A percentile compares a stretch with the other conserved stretches of the same genome.
Evolutionary conservation across 2,888 invertebrate species (phyloP).

Genomic region (Antheraea yamamai): DNA sequence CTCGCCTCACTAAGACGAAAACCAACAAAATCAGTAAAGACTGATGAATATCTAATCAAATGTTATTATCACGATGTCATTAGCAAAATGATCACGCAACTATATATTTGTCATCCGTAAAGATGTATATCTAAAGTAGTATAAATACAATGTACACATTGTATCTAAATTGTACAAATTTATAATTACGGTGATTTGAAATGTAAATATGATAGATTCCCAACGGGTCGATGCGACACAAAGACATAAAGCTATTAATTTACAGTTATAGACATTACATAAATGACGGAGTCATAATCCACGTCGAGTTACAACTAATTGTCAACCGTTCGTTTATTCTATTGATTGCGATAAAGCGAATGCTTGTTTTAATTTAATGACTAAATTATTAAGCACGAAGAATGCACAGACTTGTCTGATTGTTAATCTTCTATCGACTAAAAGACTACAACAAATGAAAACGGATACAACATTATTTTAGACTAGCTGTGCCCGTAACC

Average conservation of each 20-base stretch:
- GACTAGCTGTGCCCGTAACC: too few relatives aligned
- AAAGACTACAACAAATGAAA: too few relatives aligned
- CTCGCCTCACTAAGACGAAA: too few relatives aligned
- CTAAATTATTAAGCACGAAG: not conserved
- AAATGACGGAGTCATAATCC: not conserved
- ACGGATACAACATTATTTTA: too few relatives aligned
- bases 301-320: not conserved
- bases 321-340: not conserved
- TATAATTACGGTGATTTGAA: not conserved
- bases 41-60: too few relatives aligned
- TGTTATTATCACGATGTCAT: too few relatives aligned
- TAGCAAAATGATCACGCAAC: too few relatives aligned
- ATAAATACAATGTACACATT: not conserved
- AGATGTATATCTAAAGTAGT: not conserved
- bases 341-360: not conserved
- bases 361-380: not conserved
- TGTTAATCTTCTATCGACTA: too few relatives aligned
- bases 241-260: not conserved
- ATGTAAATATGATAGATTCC: not conserved
- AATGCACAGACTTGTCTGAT: too few relatives aligned
- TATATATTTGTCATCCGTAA: too few relatives aligned
- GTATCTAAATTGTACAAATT: not conserved
- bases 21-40: too few relatives aligned
- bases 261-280: not conserved
- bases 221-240: not conserved